Base-by-base conservation (phyloP, 2,113 vertebrate species). In the Dromaius novaehollandiae region DNA sequence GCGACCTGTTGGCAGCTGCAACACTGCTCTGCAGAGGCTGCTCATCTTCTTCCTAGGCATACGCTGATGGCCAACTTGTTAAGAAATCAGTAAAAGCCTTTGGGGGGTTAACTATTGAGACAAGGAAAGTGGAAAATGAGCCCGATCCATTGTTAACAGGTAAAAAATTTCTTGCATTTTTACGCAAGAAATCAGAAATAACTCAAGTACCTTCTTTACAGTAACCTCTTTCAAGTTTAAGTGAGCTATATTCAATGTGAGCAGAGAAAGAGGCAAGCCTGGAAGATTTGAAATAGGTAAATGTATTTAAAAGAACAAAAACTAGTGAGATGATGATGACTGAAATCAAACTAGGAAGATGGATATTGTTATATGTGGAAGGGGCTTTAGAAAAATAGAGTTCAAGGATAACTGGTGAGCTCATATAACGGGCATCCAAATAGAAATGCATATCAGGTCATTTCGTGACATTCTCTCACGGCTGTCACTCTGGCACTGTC, bases 41-140 rank as follows among this genome's bases (percentile, higher is more conserved):
- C 5, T 24, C 42, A 18, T 48, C 8, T 53, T 69, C 30, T 8
- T 90, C 42, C 71, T 40, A 3, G 3, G 14, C 32, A 2, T 7
- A 36, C 7, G 2, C 2, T 64, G 13, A 9, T 64, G 55, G 74
- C 32, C 38, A 83, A 13, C 53, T 63, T 79, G 12, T 82, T 42
- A 74, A 69, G 34, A 69, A 63, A 10, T 38, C 42, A 12, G 51
- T 55, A 18, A 85, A 69, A 44, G 89, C 63, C 13, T 7, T 34
- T 36, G 21, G 11, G 79, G 16, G 65, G 19, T 15, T 78, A 70
- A 65, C 11, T 30, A 61, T 19, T 91, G 18, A 80, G 46, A 56
- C 10, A 42, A 76, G 0, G 1, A 51, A 51, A 95, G 56, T 3
- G 18, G 53, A 76, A 89, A 87, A 53, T 0, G 0, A 44, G 6